These are phyloP conservation scores for Chondrosia reniformis DNA, from an alignment of 37 sponge, comb jelly and placozoan species.

Conservation along the genomic window DNA sequence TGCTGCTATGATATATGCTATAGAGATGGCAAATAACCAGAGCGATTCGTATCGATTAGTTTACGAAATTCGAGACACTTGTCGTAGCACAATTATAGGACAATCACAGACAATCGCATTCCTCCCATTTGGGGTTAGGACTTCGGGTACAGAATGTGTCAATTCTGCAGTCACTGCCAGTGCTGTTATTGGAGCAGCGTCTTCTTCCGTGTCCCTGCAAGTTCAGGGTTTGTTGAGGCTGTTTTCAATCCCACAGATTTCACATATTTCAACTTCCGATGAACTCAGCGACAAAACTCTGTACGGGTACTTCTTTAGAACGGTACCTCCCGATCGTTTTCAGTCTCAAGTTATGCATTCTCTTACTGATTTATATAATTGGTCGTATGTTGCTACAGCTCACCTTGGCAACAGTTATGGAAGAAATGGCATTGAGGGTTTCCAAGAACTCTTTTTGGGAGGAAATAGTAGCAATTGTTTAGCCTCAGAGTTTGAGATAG, in stretches of 20 bases:
- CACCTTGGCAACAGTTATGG: conserved; percentile 52
- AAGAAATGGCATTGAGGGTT: conserved; percentile 30
- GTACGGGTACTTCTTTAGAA: conserved; percentile 75
- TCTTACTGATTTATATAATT: conserved; percentile 37
- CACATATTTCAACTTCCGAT: conserved; percentile 56
- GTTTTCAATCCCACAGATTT: conserved; percentile 70
- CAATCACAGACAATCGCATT: not conserved
- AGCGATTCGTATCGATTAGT: not conserved
- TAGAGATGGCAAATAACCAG: not conserved
- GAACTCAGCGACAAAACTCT: conserved; percentile 61
- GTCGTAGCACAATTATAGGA: not conserved
- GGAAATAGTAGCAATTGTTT: conserved; percentile 25
- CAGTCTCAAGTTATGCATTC: conserved; percentile 68
- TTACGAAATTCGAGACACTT: conserved; percentile 1
- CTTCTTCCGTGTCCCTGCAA: conserved; percentile 46
- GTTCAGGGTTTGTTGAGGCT: conserved; percentile 59
- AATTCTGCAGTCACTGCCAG: not conserved
- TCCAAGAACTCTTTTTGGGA: conserved; percentile 1
- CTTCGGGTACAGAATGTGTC: not conserved
- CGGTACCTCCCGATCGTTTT: conserved; percentile 67
- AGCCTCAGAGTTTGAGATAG: not conserved
- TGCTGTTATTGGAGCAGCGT: conserved; percentile 70
- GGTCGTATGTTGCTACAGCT: conserved; percentile 52
- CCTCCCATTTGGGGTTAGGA: not conserved
- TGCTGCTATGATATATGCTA: not conserved